Percentiles rank a stretch among this genome's conserved stretches.
Conservation (phyloP, 1,140 invertebrate species). For the Schlechtendalia chinensis region DNA sequence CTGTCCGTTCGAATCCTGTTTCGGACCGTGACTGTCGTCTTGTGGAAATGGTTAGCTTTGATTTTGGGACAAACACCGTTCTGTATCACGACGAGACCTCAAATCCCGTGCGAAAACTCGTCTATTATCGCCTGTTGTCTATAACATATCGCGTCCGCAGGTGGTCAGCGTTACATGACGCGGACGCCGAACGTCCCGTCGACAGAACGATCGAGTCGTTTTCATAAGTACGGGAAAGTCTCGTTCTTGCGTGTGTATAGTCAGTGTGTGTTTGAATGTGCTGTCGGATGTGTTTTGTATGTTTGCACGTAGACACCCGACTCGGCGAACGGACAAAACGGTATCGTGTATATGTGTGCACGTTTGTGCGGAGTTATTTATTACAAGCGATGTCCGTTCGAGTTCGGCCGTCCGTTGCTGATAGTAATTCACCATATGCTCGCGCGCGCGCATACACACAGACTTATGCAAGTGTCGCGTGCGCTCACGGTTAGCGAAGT, state of each 20-base stretch:
- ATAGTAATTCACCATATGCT: neutral
- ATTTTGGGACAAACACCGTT: too few species aligned
- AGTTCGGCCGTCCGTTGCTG: neutral
- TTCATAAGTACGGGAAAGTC: too few species aligned
- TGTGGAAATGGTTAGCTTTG: too few species aligned
- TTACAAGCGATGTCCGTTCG: neutral
- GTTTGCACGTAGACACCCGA: neutral
- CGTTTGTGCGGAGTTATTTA: slow-evolving; percentile 12
- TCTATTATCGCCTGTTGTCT: too few species aligned
- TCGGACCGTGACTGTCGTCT: too few species aligned
- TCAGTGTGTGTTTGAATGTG: too few species aligned
- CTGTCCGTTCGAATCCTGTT: too few species aligned
- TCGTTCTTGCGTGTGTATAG: too few species aligned
- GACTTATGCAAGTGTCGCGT: neutral
- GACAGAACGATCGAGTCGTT: neutral
- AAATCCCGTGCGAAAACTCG: too few species aligned
- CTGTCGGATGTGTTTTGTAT: neutral
- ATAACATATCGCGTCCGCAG: too few species aligned
- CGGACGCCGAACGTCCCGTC: neutral
- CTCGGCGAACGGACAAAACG: neutral
- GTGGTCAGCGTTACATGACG: neutral
- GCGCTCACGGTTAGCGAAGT: too few species aligned
- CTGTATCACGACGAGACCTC: too few species aligned
- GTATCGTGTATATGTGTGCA: neutral
- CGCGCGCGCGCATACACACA: neutral